Percentiles rank a stretch among this genome's conserved stretches.
These are phyloP conservation scores for Felis catus DNA, from an alignment of 2,113 vertebrate species.

Conservation along the genomic window DNA sequence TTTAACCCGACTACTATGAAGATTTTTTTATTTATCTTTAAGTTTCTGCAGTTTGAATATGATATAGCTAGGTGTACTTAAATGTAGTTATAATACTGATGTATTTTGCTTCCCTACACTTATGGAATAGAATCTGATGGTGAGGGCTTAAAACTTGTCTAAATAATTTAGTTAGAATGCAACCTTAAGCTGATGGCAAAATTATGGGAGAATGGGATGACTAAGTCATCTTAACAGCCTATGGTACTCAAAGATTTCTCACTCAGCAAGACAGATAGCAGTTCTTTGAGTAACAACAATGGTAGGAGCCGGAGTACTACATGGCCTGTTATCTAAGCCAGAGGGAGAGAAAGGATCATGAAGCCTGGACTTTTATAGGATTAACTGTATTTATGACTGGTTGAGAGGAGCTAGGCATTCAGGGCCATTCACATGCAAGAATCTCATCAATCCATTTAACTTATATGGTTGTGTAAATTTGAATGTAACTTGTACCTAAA, in stretches of 20 bases:
- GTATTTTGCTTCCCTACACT: not conserved
- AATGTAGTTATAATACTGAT: not conserved
- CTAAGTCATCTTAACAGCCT: not conserved
- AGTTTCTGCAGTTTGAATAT: not conserved
- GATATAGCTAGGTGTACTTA: not conserved
- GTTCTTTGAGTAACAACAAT: not conserved
- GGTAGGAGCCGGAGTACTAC: not conserved
- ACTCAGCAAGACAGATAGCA: not conserved
- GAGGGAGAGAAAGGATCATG: not conserved
- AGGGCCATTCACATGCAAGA: not conserved
- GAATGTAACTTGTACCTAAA: not conserved
- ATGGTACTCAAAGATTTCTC: not conserved
- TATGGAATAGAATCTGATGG: not conserved
- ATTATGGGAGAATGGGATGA: not conserved
- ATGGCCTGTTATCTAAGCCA: not conserved
- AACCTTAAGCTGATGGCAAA: not conserved
- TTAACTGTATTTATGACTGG: not conserved
- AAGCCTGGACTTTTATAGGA: not conserved
- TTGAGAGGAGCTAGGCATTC: not conserved
- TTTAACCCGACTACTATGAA: not conserved
- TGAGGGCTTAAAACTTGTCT: not conserved
- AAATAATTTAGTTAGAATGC: not conserved
- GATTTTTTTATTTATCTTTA: not conserved
- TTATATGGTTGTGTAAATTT: not conserved
- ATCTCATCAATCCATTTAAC: not conserved